A percentile compares a stretch with the other conserved stretches of the same genome.
Conservation (phyloP, 2,113 vertebrate genomes). For the Nycticryphes semicollaris region DNA sequence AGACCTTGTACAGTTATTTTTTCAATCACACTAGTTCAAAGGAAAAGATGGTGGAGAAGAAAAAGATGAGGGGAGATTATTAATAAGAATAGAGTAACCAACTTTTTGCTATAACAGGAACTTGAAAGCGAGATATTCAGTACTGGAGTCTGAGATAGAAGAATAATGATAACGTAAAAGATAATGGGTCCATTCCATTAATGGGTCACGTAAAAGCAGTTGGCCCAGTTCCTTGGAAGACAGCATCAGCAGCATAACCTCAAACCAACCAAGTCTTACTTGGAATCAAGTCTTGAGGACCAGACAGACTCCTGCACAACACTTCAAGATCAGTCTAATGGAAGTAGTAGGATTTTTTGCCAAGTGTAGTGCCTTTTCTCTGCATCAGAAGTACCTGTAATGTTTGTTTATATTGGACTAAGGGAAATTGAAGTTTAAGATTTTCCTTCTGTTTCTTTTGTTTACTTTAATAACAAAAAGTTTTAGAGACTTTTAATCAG, state of each 20-base stretch:
- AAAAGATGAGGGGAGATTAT: not conserved
- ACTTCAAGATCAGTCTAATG: not conserved
- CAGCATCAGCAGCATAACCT: rapidly evolving
- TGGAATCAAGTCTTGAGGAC: not conserved
- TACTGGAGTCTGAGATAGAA: not conserved
- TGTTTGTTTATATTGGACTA: not conserved
- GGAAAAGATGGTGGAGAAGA: not conserved
- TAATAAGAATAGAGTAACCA: not conserved
- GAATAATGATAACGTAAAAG: rapidly evolving
- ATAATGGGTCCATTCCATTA: not conserved
- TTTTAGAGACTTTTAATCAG: not conserved
- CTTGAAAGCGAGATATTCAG: not conserved
- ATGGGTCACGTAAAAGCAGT: not conserved
- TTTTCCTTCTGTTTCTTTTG: not conserved
- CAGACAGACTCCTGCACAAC: not conserved
- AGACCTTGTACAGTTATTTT: not conserved
- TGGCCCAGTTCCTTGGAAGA: not conserved
- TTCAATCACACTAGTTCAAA: not conserved
- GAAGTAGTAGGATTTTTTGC: not conserved
- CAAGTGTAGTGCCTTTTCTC: not conserved
- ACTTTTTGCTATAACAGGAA: not conserved
- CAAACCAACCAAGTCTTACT: not conserved
- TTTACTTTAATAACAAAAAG: not conserved
- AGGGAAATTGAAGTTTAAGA: not conserved
- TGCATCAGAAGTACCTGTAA: not conserved